Evolutionary conservation across 2,113 vertebrate species (phyloP).

Genomic region (Chaetodon trifascialis): DNA sequence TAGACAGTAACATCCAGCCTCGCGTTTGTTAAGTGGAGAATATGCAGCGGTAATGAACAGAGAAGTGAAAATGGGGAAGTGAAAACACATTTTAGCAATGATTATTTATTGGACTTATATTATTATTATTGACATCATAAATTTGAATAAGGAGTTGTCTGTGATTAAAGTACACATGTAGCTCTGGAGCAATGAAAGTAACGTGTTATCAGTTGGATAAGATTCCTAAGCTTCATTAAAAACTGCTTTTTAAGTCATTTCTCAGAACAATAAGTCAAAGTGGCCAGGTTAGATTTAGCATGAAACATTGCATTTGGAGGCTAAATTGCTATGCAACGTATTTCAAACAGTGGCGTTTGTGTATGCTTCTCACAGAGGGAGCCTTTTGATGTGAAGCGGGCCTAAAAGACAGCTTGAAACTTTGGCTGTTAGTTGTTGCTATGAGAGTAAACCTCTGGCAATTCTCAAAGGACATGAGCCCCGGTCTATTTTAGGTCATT

Average conservation of each 20-base stretch:
- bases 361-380: conserved; percentile 19
- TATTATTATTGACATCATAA: too few relatives aligned
- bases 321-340: conserved; percentile 22
- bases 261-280: neutral
- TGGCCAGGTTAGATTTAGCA: neutral
- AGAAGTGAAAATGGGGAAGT: conserved; percentile 55
- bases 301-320: neutral
- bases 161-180: neutral
- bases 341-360: conserved; percentile 35
- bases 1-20: conserved; percentile 3
- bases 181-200: neutral
- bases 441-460: conserved; percentile 71
- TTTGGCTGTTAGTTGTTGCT: conserved; percentile 53
- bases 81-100: conserved; percentile 8
- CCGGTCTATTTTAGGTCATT: conserved; percentile 74
- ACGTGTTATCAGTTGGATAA: neutral
- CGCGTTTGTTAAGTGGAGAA: neutral
- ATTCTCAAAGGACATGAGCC: conserved; percentile 71
- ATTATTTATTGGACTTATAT: neutral
- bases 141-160: neutral
- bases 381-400: conserved; percentile 44
- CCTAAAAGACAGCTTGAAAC: conserved; percentile 38
- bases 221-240: neutral
- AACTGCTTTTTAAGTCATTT: neutral
- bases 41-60: neutral